Evolutionary conservation across 1,140 invertebrate genomes (phyloP), one percentile per base, ranked within the genome.

Genomic region (Drosophila sturtevanti): DNA sequence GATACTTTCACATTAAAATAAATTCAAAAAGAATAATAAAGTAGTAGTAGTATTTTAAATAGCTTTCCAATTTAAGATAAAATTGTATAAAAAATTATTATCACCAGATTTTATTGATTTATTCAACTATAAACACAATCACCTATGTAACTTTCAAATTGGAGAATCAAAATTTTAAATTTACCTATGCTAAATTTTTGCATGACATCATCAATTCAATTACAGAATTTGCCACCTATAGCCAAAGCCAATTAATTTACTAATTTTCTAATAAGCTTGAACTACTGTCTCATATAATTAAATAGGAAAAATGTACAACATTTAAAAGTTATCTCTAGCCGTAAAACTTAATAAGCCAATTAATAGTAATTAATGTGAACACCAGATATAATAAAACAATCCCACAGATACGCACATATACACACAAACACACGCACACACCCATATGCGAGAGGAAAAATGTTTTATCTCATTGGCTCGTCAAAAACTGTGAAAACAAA

Each of bases 391-490:
- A 48, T 48, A 73, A 69, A 62, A 12, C 12, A 63, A n/a, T 55
- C 52, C 58, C 58, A 48, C 16, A 21, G 41, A 44, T 44, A 44
- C 21, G 27, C 44, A 37, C 70, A 60, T 51, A 61, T n/a, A 22
- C 14, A 34, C 35, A 52, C 58, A 31, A 9, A 58, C 12, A 52
- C 16, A 14, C 62, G 62, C 63, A 68, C 54, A 55, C 48, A 75
- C 60, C 34, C 34, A 22, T 18, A 56, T 11, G 38, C 21, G 44
- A 52, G 34, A n/a, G 22, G 51, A 52, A 24, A 62, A 73, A 27
- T 75, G 44, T 58, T 68, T 51, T 56, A 61, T 34, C 65, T 31
- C 44, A 85, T 85, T 85, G 81, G 81, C 65, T 56, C 65, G 41
- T 27, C 63, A 48, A 38, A 31, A 22, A 67, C 35, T 70, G 34